Conservation (phyloP, 2,888 invertebrate genomes). For the Steinernema carpocapsae region DNA sequence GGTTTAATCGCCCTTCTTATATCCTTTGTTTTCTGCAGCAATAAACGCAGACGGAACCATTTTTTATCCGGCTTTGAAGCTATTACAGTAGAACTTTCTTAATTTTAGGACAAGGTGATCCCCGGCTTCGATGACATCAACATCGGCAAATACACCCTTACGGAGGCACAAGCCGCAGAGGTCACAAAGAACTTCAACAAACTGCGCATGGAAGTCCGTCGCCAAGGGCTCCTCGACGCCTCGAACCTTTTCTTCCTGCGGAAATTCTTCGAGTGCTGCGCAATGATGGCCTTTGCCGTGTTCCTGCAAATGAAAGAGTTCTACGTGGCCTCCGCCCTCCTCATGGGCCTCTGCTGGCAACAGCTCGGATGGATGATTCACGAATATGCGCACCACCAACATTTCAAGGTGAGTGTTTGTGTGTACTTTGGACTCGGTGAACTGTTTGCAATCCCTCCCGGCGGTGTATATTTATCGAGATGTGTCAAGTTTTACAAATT, state of each 20-base stretch:
- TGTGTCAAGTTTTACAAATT: too few species aligned
- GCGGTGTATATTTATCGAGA: too few species aligned
- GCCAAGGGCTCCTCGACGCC: conserved; percentile 58
- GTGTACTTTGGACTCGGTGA: not conserved
- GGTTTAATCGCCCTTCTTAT: too few species aligned
- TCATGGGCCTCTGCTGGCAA: conserved; percentile 68
- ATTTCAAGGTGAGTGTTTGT: conserved; percentile 59
- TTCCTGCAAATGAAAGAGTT: conserved; percentile 57
- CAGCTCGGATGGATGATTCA: conserved; percentile 63
- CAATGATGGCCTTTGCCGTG: conserved; percentile 56
- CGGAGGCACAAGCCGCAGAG: conserved; percentile 51
- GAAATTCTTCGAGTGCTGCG: conserved; percentile 59
- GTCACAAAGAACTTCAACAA: conserved; percentile 60
- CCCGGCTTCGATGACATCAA: conserved; percentile 60
- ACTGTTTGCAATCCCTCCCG: conserved; percentile 5
- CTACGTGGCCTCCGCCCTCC: conserved; percentile 61
- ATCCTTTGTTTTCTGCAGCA: too few species aligned
- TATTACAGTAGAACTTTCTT: too few species aligned
- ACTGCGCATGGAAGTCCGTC: conserved; percentile 54
- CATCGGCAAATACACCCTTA: conserved; percentile 61
- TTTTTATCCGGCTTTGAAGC: too few species aligned
- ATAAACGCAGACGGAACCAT: too few species aligned
- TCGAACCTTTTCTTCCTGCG: conserved; percentile 56
- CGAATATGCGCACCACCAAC: conserved; percentile 66
- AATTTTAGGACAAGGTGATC: conserved; percentile 29